Percentiles rank a stretch among this genome's conserved stretches.
phyloP scores from a whole-genome alignment of 2,888 invertebrate genomes.

The Sarcophaga carnaria region DNA sequence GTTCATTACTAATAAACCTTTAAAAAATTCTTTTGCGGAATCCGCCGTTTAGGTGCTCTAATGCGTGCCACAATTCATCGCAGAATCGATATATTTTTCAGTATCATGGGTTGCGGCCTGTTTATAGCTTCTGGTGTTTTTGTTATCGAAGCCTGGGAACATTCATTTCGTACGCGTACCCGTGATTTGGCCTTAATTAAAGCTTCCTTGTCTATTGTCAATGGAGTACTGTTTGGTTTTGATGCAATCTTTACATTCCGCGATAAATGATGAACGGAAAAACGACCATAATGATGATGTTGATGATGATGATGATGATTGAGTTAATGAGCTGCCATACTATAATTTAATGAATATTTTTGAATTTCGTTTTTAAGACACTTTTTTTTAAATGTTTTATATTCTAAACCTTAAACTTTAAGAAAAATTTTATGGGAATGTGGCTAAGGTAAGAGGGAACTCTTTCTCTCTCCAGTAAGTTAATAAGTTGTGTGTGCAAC shows the following conservation, averaged over 20 bases:
- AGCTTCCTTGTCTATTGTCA: constrained; percentile 88
- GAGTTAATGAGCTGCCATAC: constrained; percentile 8
- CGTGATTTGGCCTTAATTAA: constrained; percentile 87
- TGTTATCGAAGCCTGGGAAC: constrained; percentile 86
- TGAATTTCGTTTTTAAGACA: constrained; percentile 12
- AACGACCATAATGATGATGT: background rate
- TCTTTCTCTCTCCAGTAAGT: background rate
- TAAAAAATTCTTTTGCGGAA: background rate
- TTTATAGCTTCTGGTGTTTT: constrained; percentile 89
- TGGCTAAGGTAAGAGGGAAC: background rate
- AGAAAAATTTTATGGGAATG: constrained; percentile 1
- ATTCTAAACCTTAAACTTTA: background rate
- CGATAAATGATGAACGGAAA: constrained; percentile 79
- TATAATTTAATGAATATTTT: background rate
- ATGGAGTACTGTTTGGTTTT: constrained; percentile 87
- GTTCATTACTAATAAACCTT: too few species aligned
- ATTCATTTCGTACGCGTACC: constrained; percentile 81
- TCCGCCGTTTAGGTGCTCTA: constrained; percentile 84
- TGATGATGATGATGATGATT: background rate
- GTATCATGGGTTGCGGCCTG: constrained; percentile 87
- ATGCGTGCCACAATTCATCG: constrained; percentile 89
- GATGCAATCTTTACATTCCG: constrained; percentile 90
- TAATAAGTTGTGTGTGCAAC: constrained; percentile 5
- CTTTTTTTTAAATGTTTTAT: constrained; percentile 11
- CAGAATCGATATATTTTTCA: constrained; percentile 90